phyloP scores from a whole-genome alignment of 2,113 vertebrate species.

The Verasper variegatus region DNA sequence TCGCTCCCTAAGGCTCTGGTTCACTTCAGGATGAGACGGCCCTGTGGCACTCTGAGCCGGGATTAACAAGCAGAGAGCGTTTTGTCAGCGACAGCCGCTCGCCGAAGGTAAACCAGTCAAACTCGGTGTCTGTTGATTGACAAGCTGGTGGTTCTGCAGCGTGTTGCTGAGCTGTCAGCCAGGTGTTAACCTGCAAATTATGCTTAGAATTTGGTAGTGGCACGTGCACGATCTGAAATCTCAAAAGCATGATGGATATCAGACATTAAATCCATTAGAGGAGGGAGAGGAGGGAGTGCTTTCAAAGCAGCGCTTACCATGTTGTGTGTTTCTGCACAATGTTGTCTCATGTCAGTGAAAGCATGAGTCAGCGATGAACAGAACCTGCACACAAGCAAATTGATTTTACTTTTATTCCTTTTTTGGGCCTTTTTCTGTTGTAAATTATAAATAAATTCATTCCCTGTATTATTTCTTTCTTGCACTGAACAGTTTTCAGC shows the following conservation, averaged over 20 bases:
- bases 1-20: slow-evolving; percentile 69
- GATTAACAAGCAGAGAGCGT: slow-evolving; percentile 77
- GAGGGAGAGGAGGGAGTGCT: neutral
- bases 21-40: slow-evolving; percentile 72
- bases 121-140: slow-evolving; percentile 68
- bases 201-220: slow-evolving; percentile 31
- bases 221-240: slow-evolving; percentile 48
- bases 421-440: neutral
- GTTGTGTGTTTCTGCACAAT: slow-evolving; percentile 24
- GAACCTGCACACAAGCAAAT: slow-evolving; percentile 6
- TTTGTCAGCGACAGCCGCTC: slow-evolving; percentile 62
- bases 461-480: neutral
- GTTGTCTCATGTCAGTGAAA: neutral
- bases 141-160: slow-evolving; percentile 48
- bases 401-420: neutral
- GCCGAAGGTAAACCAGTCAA: slow-evolving; percentile 82
- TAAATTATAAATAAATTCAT: neutral
- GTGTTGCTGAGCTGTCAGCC: slow-evolving; percentile 16
- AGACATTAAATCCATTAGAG: slow-evolving; percentile 18
- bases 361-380: neutral
- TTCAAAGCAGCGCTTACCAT: slow-evolving; percentile 18
- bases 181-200: slow-evolving; percentile 48
- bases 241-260: slow-evolving; percentile 57
- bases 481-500: slow-evolving; percentile 29
- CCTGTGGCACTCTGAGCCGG: slow-evolving; percentile 71